Evolutionary conservation across 2,888 invertebrate genomes (phyloP).

Genomic region (Lamproptera curius): DNA sequence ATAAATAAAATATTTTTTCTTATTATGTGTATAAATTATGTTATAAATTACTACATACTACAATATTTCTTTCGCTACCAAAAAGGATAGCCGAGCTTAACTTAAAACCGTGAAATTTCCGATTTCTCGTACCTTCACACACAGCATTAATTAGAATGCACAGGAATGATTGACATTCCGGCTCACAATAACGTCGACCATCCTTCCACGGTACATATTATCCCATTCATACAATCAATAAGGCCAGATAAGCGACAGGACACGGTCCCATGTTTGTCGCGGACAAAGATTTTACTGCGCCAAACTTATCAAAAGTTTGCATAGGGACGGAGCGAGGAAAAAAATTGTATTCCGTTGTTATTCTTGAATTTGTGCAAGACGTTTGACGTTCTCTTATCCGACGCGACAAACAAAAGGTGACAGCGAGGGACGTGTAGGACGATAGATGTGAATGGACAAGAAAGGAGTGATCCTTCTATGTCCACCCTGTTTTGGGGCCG

Average conservation of each 20-base stretch:
- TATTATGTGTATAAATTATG: too few relatives aligned
- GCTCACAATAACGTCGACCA: constrained; percentile 18
- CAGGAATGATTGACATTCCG: too few relatives aligned
- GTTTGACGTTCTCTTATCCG: constrained; percentile 56
- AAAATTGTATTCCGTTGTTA: constrained; percentile 67
- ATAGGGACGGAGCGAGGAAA: constrained; percentile 52
- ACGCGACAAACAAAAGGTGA: constrained; percentile 61
- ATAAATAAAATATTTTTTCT: too few relatives aligned
- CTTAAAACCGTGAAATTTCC: too few relatives aligned
- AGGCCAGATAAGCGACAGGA: constrained; percentile 61
- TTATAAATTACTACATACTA: too few relatives aligned
- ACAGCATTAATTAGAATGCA: too few relatives aligned
- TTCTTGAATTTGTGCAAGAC: constrained; percentile 78
- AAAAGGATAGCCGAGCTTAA: too few relatives aligned
- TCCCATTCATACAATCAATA: constrained; percentile 50
- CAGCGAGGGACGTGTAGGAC: constrained; percentile 66
- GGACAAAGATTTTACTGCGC: constrained; percentile 66
- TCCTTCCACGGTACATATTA: constrained; percentile 34
- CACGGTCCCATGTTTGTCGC: constrained; percentile 70
- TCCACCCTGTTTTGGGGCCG: constrained; percentile 26
- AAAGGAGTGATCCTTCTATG: constrained; percentile 67
- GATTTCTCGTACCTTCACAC: too few relatives aligned
- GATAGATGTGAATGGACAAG: constrained; percentile 68
- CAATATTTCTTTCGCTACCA: too few relatives aligned
- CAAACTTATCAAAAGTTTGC: constrained; percentile 72